Evolutionary conservation across 2,888 invertebrate species (phyloP), one percentile per base, ranked within the genome.

Genomic region (Leptogaster cylindrica): DNA sequence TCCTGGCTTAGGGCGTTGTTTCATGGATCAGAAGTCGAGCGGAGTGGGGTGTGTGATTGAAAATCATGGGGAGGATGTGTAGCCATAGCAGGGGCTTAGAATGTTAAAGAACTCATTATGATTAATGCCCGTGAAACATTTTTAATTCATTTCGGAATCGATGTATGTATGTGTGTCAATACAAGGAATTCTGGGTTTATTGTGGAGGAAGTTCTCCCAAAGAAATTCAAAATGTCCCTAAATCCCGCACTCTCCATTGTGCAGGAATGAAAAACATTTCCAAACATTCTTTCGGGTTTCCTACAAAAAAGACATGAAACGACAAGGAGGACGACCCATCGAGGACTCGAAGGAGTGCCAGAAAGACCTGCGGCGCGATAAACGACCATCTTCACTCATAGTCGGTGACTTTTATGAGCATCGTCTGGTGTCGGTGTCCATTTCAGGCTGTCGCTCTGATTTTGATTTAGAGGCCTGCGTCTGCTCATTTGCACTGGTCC

Each of bases 371-470:
- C 61, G 31, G 61, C 16, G 27, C 41, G 44, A 44, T 61, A 44
- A 28, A 61, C 28, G 44, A 10, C 44, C 27, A 27, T n/a, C 61
- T 27, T 31, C 61, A 58, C 41, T 41, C 7, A 58, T 58, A 28
- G 12, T 6, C n/a, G 41, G 10, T 41, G 58, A 58, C 61, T 28
- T 61, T 61, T 61, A 44, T 61, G 41, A 61, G 27, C 44, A 41
- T 12, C 12, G 36, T 10, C 41, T 28, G 14, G 61, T 44, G 44
- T 41, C 61, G 28, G 12, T 44, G 41, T 41, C 44, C 61, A 61
- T 61, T 61, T 61, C 28, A 44, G 44, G 16, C 44, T 61, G 61
- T 61, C 61, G 27, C 61, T 44, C 61, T 61, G 44, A 61, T 61
- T 61, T 61, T 61, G 61, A 61, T 61, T 61, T 44, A 55, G 61